These are phyloP conservation scores for Aix galericulata DNA, from an alignment of 2,113 vertebrate genomes.

Conservation along the genomic window DNA sequence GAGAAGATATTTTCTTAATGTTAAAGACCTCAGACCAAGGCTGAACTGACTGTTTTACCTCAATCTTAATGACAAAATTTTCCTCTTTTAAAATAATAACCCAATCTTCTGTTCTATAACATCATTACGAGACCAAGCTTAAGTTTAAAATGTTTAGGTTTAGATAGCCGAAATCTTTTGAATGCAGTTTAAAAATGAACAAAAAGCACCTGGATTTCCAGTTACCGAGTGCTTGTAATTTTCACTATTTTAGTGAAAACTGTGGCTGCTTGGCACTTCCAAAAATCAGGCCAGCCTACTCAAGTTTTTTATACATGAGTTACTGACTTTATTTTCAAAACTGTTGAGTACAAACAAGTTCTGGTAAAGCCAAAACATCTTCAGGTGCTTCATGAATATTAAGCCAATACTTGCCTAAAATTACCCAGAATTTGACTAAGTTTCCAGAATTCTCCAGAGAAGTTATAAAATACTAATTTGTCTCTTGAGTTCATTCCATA, in stretches of 20 bases:
- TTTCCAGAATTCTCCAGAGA: not conserved
- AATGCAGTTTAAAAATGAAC: not conserved
- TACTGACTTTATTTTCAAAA: slow-evolving; percentile 18
- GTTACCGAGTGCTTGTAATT: not conserved
- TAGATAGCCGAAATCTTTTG: not conserved
- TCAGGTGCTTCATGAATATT: not conserved
- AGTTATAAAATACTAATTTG: not conserved
- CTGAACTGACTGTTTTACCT: not conserved
- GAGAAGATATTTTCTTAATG: not conserved
- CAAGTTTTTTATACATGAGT: not conserved
- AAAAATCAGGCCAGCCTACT: slow-evolving; percentile 23
- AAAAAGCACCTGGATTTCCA: not conserved
- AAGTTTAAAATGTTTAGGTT: not conserved
- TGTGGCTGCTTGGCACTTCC: not conserved
- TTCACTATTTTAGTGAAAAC: not conserved
- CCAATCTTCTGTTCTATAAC: not conserved
- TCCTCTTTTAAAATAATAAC: not conserved
- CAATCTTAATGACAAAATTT: not conserved
- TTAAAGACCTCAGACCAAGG: not conserved
- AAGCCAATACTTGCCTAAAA: not conserved
- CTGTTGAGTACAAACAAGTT: not conserved
- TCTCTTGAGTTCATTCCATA: not conserved
- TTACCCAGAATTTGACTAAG: not conserved
- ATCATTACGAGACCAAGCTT: not conserved
- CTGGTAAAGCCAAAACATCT: not conserved